A percentile compares a stretch with the other conserved stretches of the same genome.
Evolutionary conservation across 2,113 vertebrate genomes (phyloP).

Genomic region (Myiagra hebetior): DNA sequence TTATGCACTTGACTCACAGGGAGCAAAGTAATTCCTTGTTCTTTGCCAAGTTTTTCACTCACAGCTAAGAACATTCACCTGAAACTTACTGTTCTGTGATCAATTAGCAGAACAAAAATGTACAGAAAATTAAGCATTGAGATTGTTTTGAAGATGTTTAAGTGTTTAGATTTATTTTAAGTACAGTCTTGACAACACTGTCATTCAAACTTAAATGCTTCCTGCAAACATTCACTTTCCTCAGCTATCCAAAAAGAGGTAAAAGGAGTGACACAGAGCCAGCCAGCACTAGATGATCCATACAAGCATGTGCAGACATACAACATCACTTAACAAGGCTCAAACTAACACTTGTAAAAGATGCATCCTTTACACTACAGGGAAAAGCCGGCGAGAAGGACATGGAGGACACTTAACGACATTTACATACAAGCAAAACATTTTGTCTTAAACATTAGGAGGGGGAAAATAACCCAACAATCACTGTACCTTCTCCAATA

Average conservation of each 20-base stretch:
- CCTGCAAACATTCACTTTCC: not conserved
- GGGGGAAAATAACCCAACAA: fast-evolving
- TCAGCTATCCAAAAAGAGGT: not conserved
- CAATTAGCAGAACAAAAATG: not conserved
- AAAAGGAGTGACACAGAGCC: not conserved
- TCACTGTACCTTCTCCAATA: constrained; percentile 75
- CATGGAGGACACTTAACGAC: not conserved
- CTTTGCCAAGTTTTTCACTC: not conserved
- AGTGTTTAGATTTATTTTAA: not conserved
- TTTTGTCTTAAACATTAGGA: not conserved
- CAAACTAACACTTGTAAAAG: not conserved
- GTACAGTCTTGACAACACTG: not conserved
- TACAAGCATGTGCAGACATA: not conserved
- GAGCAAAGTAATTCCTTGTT: not conserved
- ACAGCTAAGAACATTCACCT: not conserved
- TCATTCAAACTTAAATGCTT: not conserved
- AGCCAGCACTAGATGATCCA: not conserved
- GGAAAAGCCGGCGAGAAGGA: not conserved
- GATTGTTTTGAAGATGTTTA: not conserved
- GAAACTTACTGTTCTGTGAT: not conserved
- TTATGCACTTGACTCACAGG: not conserved
- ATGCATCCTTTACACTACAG: not conserved
- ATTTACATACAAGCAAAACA: not conserved
- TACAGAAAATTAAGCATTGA: not conserved
- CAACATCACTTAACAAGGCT: not conserved